Conservation (phyloP, 2,888 invertebrate genomes). For the Ceramica pisi region DNA sequence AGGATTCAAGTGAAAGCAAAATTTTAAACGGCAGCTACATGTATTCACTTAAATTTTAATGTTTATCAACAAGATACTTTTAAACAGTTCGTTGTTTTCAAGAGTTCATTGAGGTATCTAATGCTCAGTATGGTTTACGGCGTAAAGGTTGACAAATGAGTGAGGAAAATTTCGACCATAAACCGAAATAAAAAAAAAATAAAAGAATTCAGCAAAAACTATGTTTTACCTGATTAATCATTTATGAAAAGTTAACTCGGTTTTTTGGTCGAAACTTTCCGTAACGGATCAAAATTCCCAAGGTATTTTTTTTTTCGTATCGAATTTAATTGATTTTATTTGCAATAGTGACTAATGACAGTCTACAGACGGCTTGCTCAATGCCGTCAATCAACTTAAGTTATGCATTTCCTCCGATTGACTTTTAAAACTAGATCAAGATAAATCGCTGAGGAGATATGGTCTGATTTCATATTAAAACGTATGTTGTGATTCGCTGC, state of each 20-base stretch:
- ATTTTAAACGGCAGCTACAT: background rate
- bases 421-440: conserved; percentile 60
- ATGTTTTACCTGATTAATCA: background rate
- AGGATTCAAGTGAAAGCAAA: conserved; percentile 32
- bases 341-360: conserved; percentile 45
- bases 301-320: conserved; percentile 1
- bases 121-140: background rate
- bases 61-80: background rate
- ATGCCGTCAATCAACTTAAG: conserved; percentile 45
- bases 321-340: conserved; percentile 12
- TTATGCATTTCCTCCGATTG: conserved; percentile 57
- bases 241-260: background rate
- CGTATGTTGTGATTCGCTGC: conserved; percentile 13
- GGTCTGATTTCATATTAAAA: conserved; percentile 34
- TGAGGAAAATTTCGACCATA: background rate
- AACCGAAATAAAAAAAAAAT: too few species aligned
- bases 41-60: background rate
- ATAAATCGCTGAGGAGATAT: conserved; percentile 40
- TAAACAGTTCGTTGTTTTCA: background rate
- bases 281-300: background rate
- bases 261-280: conserved; percentile 4
- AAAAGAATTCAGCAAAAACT: background rate
- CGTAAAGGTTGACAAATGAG: background rate
- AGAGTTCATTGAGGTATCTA: background rate
- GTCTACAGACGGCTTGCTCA: conserved; percentile 30